Evolutionary conservation across 2,113 vertebrate genomes (phyloP).

Genomic region (Eupsittula cactorum): DNA sequence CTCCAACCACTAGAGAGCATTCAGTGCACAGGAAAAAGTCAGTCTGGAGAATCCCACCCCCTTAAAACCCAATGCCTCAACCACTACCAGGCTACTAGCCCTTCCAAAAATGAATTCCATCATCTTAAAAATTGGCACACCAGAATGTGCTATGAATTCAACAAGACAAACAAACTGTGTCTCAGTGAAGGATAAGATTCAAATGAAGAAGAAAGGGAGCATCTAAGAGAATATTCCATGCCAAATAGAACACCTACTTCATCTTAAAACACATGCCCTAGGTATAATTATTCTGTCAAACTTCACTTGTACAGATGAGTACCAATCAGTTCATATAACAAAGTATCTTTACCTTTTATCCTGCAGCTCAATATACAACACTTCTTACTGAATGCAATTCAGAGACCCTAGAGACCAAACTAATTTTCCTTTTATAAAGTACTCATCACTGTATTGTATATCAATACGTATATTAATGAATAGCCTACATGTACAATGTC

Average conservation of each 20-base stretch:
- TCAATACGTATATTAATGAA: not conserved
- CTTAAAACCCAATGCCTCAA: not conserved
- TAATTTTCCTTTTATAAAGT: not conserved
- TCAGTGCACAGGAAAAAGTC: not conserved
- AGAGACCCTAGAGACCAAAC: not conserved
- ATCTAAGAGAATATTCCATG: not conserved
- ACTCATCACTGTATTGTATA: not conserved
- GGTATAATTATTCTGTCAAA: not conserved
- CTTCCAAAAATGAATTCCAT: not conserved
- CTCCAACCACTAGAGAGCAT: not conserved
- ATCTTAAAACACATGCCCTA: not conserved
- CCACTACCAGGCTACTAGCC: not conserved
- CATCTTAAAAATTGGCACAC: not conserved
- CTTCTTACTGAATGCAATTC: not conserved
- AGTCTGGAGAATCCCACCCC: not conserved
- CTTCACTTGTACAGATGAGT: not conserved
- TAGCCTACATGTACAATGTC: accelerated
- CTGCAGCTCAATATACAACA: not conserved
- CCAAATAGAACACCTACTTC: not conserved
- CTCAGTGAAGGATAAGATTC: not conserved
- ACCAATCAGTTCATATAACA: not conserved
- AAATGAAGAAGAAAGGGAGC: not conserved
- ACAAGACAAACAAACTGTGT: not conserved
- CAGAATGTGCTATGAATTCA: not conserved
- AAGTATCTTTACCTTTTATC: not conserved